These are phyloP conservation scores for Carassius gibelio DNA, from an alignment of 2,113 vertebrate species.

Conservation along the genomic window DNA sequence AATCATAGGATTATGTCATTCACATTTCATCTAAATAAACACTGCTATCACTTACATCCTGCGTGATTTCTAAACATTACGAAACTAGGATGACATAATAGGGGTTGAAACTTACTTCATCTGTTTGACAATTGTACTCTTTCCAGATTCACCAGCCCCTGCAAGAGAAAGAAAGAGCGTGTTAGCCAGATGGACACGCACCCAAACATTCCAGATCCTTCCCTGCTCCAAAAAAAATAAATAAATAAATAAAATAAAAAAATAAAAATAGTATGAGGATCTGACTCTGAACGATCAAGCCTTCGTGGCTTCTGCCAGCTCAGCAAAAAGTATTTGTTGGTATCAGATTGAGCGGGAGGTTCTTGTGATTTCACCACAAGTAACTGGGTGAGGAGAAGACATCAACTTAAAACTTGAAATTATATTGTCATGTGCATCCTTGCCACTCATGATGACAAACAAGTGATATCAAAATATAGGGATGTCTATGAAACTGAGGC, in stretches of 20 bases:
- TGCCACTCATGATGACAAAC: neutral
- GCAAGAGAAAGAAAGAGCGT: constrained; percentile 34
- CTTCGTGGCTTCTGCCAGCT: neutral
- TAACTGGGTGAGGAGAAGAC: neutral
- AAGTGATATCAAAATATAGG: neutral
- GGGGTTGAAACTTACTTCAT: constrained; percentile 91
- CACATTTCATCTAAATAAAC: neutral
- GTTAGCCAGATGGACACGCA: constrained; percentile 44
- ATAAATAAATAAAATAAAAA: no score
- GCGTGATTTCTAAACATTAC: neutral
- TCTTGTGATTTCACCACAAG: neutral
- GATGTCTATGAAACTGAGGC: neutral
- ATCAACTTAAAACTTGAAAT: neutral
- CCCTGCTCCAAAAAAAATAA: neutral
- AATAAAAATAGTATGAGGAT: neutral
- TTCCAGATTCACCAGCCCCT: constrained; percentile 98
- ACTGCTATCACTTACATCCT: neutral
- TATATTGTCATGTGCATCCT: neutral
- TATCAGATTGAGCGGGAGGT: neutral
- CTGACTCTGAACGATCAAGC: neutral
- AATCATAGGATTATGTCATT: neutral
- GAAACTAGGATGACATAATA: neutral
- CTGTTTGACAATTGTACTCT: constrained; percentile 99
- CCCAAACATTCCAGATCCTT: constrained; percentile 31
- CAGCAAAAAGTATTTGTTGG: neutral